Evolutionary conservation across 1,140 invertebrate genomes (phyloP).

Genomic region (Dryas iulia): DNA sequence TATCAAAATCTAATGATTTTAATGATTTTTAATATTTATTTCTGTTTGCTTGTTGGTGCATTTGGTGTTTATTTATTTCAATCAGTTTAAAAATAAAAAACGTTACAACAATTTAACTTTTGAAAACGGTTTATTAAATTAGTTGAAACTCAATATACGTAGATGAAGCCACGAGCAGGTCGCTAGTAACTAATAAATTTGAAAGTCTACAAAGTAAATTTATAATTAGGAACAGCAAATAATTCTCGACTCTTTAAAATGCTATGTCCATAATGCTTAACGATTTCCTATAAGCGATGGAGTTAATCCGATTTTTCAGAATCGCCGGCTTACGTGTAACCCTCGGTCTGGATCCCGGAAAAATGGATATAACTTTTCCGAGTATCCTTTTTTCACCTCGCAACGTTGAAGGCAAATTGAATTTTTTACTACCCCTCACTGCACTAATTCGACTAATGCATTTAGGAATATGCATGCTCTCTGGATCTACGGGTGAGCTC

Average conservation of each 20-base stretch:
- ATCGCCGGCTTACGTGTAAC: conserved; percentile 53
- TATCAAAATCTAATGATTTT: too few relatives aligned
- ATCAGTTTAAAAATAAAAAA: too few relatives aligned
- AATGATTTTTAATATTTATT: too few relatives aligned
- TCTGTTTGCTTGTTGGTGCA: too few relatives aligned
- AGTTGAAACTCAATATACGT: too few relatives aligned
- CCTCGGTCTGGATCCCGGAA: conserved; percentile 47
- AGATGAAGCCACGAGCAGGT: too few relatives aligned
- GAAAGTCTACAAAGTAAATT: not conserved
- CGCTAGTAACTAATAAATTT: not conserved
- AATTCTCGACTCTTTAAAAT: conserved; percentile 15
- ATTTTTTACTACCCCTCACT: conserved; percentile 72
- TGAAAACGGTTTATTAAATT: too few relatives aligned
- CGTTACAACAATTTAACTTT: too few relatives aligned
- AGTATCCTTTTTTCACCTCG: conserved; percentile 57
- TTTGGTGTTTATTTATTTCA: too few relatives aligned
- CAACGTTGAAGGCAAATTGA: conserved; percentile 69
- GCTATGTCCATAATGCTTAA: conserved; percentile 36
- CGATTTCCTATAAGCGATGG: conserved; percentile 48
- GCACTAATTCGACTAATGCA: conserved; percentile 75
- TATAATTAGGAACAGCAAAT: not conserved
- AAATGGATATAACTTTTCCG: conserved; percentile 74
- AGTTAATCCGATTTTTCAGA: conserved; percentile 67
- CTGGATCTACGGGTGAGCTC: conserved; percentile 10
- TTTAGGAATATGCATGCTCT: conserved; percentile 61